These are phyloP conservation scores for Dynastes hyllus DNA, from an alignment of 2,888 invertebrate genomes.

Conservation along the genomic window DNA sequence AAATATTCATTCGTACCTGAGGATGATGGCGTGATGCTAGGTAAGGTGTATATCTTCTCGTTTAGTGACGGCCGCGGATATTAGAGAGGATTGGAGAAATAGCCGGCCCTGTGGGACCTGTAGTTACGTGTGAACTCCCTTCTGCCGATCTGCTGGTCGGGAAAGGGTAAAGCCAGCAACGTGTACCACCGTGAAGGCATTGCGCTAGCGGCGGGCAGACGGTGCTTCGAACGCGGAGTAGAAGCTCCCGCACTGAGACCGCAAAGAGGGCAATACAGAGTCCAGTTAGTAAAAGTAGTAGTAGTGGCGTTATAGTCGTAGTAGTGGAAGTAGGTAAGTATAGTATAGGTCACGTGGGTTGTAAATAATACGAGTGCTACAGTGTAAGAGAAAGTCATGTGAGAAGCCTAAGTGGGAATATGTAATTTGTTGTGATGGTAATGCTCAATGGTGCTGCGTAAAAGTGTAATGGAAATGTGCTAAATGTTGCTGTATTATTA, in stretches of 20 bases:
- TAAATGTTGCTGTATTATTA: too few species aligned
- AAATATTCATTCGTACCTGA: slow-evolving; percentile 55
- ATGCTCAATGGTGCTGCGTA: too few species aligned
- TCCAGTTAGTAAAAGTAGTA: slow-evolving; percentile 50
- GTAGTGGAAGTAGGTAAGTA: not conserved
- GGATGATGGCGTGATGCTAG: slow-evolving; percentile 38
- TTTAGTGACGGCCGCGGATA: slow-evolving; percentile 62
- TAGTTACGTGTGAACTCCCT: slow-evolving; percentile 86
- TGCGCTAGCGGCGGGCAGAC: slow-evolving; percentile 73
- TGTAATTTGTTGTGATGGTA: too few species aligned
- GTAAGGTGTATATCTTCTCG: slow-evolving; percentile 41
- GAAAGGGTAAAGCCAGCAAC: slow-evolving; percentile 92
- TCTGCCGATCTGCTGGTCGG: slow-evolving; percentile 93
- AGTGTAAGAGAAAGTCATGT: too few species aligned
- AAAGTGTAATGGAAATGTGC: too few species aligned
- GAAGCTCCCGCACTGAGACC: slow-evolving; percentile 68
- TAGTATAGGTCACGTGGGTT: not conserved
- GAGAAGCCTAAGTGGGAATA: too few species aligned
- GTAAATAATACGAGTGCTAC: not conserved
- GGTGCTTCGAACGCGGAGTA: slow-evolving; percentile 71
- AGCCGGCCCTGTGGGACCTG: slow-evolving; percentile 84
- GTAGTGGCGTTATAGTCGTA: not conserved
- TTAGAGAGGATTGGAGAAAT: slow-evolving; percentile 90
- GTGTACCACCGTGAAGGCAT: slow-evolving; percentile 92
- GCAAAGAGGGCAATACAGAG: slow-evolving; percentile 52